These are phyloP conservation scores for Puffinus mauretanicus DNA, from an alignment of 2,113 vertebrate genomes.

Conservation along the genomic window DNA sequence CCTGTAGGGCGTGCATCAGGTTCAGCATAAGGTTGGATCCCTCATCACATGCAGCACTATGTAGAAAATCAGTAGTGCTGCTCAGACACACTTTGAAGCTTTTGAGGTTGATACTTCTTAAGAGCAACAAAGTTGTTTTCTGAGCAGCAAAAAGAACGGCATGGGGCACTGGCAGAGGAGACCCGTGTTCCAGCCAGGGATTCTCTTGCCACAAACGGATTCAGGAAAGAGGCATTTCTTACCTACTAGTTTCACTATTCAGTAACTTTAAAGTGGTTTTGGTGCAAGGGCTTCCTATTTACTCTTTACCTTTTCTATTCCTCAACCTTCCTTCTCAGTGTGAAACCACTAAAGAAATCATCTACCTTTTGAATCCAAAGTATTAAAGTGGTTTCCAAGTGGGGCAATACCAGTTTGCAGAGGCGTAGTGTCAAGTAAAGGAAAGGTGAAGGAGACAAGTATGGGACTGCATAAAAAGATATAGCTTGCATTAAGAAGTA, in stretches of 20 bases:
- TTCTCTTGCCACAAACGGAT: background rate
- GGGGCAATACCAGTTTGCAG: background rate
- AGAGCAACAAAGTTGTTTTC: background rate
- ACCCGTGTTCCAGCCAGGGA: rapidly evolving
- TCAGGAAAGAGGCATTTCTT: background rate
- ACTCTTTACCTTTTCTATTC: background rate
- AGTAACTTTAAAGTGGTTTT: background rate
- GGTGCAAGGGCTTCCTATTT: background rate
- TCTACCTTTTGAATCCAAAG: background rate
- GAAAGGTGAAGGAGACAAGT: background rate
- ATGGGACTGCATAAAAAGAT: background rate
- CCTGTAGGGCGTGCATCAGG: background rate
- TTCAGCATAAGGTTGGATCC: background rate
- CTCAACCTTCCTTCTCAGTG: background rate
- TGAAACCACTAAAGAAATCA: background rate
- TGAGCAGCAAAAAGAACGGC: background rate
- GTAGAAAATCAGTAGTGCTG: background rate
- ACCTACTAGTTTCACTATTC: background rate
- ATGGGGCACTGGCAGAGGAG: background rate
- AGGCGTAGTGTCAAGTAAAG: background rate
- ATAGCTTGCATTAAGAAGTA: background rate
- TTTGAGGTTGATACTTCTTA: background rate
- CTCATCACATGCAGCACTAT: background rate
- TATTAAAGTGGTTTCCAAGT: background rate
- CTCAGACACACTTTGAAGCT: background rate